Evolutionary conservation across 2,797 vertebrate species (phyloP).

Genomic region (Halcyon chelicuti): DNA sequence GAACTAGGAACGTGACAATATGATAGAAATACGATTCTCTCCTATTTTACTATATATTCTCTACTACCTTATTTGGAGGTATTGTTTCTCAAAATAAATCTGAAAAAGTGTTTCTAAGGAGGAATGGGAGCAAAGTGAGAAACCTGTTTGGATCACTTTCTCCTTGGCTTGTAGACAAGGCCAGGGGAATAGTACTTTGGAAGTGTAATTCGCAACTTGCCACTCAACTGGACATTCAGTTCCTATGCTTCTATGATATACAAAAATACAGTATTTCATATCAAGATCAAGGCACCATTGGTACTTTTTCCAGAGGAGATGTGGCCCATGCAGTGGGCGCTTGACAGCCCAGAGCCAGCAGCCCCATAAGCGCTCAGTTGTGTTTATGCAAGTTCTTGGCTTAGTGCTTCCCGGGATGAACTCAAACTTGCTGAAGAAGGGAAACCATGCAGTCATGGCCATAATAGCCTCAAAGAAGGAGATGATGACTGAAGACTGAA

Average conservation of each 20-base stretch:
- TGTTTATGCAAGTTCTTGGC: neutral
- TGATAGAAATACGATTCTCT: neutral
- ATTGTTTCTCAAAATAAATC: neutral
- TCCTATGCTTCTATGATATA: neutral
- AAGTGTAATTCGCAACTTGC: neutral
- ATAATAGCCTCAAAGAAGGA: neutral
- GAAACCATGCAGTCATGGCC: neutral
- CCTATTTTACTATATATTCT: neutral
- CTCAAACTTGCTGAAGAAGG: neutral
- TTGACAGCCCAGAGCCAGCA: neutral
- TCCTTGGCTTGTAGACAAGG: neutral
- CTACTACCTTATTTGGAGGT: neutral
- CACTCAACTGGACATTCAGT: neutral
- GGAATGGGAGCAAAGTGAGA: neutral
- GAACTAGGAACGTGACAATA: neutral
- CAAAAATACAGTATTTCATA: neutral
- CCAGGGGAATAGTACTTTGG: neutral
- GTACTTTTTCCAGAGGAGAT: neutral
- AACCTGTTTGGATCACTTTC: neutral
- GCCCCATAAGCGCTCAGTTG: accelerated
- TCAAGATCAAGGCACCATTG: neutral
- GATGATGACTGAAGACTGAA: neutral
- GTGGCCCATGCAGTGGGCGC: accelerated
- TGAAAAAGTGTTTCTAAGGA: neutral
- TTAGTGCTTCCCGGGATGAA: neutral